Evolutionary conservation across 64 coral and sea anemone species (phyloP), one percentile per base, ranked within the genome.

Genomic region (Hydrozoanthus tunicans): DNA sequence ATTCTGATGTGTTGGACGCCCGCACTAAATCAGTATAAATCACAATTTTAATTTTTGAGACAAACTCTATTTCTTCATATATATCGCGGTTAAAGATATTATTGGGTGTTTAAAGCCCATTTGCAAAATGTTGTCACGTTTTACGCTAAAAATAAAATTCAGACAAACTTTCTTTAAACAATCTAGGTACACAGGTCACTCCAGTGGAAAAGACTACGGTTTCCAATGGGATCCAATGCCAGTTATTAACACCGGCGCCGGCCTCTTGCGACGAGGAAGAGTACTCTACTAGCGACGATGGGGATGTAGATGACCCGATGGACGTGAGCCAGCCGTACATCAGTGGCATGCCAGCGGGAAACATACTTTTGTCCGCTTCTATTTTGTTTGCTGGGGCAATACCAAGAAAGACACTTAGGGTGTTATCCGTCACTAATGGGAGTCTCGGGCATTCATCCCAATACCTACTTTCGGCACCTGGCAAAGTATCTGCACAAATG

Each of bases 311-410:
- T 73, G 70, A 73, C 26, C 70, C 70, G 24, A 73, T 73, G 70
- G 70, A 73, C 70, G 5, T 73, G 1, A 80, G 78, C 78, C 78
- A 85, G 54, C 82, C 82, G 15, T 68, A 68, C 51, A 85, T 85
- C 43, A 3, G 62, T 55, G 66, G 7, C 54, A 54, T 70, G 43
- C 60, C 82, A 23, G 82, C 82, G 54, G 85, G 85, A 4, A 88
- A 76, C 68, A 59, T 89, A 13, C 8, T 89, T 12, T n/a, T 89
- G 32, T 89, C 85, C 14, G 7, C 70, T 3, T 89, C 55, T 9
- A 89, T 89, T 56, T 56, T 89, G 51, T 89, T 89, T 89, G 23
- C 64, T 74, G 85, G 85, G 17, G 85, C 85, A 6, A 69, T 89
- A 8, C 88, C 89, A 1, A 52, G 89, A 54, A 90, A 79, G 55